phyloP scores from a whole-genome alignment of 2,797 vertebrate species.

The Staurois parvus region DNA sequence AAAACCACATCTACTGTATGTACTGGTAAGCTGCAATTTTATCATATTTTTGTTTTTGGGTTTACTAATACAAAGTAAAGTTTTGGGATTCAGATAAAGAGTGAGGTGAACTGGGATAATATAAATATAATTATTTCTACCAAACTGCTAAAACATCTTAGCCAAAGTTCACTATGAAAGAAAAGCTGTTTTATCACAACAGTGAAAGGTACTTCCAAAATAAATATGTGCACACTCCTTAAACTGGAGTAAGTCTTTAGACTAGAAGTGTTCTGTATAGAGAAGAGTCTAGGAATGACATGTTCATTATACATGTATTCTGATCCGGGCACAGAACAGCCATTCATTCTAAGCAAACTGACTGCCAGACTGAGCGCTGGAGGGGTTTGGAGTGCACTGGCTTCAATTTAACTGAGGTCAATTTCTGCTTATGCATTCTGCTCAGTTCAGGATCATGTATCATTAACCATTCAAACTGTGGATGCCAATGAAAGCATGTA shows the following conservation, averaged over 20 bases:
- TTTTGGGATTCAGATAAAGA: too few species aligned
- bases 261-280: not conserved
- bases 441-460: not conserved
- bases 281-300: not conserved
- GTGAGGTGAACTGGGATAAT: too few species aligned
- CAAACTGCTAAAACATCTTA: too few species aligned
- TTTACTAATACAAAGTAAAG: too few species aligned
- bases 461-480: not conserved
- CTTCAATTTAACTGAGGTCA: slow-evolving; percentile 38
- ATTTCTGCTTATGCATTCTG: not conserved
- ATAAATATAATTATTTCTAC: too few species aligned
- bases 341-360: slow-evolving; percentile 4
- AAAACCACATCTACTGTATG: too few species aligned
- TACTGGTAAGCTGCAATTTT: too few species aligned
- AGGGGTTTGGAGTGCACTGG: slow-evolving; percentile 23
- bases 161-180: not conserved
- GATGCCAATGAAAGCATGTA: not conserved
- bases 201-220: not conserved
- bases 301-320: not conserved
- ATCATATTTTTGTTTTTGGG: too few species aligned
- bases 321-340: not conserved
- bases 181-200: not conserved
- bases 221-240: not conserved
- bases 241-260: not conserved
- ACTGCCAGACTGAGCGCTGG: slow-evolving; percentile 15